Evolutionary conservation across 2,113 vertebrate species (phyloP), one percentile per base, ranked within the genome.

Genomic region (Eolophus roseicapilla): DNA sequence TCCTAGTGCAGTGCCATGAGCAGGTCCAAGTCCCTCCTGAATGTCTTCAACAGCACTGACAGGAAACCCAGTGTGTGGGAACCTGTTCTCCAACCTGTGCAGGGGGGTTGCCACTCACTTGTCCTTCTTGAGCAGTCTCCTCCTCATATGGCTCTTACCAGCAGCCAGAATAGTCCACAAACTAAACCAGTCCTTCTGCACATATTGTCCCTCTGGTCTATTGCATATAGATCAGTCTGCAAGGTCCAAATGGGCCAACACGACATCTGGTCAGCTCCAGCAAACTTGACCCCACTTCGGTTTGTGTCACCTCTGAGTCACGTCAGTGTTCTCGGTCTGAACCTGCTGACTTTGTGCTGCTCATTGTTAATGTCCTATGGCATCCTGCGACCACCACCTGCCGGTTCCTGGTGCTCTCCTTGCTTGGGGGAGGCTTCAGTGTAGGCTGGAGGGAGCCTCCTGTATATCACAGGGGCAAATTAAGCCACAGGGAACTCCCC

Each of bases 201-300:
- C 13, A 6, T 14, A 23, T 23, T n/a, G 55, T n/a, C 55, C 55
- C 20, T n/a, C 55, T n/a, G 55, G 13, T n/a, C 55, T 59, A 9
- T 23, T 23, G 20, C 33, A 59, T 9, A 17, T 43, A 69, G 43
- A 27, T 16, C 49, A 53, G 35, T 28, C 37, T 57, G 29, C 12
- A 28, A 55, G 21, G 28, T 37, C 25, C 1, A 0, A 47, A 5
- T 3, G 13, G 10, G 21, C 53, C 3, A 1, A 39, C 6, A 7
- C 18, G 20, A 29, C 20, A 49, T 20, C 33, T 37, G 24, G 15
- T 70, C 29, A 35, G 20, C 46, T 86, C 17, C n/a, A 73, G 77
- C 52, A 80, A 37, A 50, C 17, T 14, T 35, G 41, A 57, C 44
- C 35, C 16, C 0, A 1, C 52, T 92, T 46, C 46, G 25, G 17